These are phyloP conservation scores for Lithophane leautieri DNA, from an alignment of 2,888 invertebrate genomes.

Conservation along the genomic window DNA sequence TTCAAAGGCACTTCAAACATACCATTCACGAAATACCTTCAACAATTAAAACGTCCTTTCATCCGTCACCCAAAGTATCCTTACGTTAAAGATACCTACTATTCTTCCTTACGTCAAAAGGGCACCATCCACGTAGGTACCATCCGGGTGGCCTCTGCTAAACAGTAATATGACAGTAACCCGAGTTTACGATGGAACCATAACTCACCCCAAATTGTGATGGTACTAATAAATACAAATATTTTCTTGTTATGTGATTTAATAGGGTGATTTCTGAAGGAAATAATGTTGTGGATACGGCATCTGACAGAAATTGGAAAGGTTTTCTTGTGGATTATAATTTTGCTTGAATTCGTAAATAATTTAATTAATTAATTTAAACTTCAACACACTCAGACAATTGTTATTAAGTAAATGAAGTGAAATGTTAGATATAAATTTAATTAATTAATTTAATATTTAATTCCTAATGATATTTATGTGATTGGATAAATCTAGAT, in stretches of 20 bases:
- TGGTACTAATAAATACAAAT: conserved; percentile 87
- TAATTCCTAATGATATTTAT: too few species aligned
- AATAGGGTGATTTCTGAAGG: conserved; percentile 73
- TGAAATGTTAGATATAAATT: too few species aligned
- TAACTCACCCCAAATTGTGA: conserved; percentile 85
- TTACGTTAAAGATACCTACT: conserved; percentile 18
- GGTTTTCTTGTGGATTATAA: background rate
- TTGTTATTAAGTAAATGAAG: too few species aligned
- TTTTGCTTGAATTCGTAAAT: background rate
- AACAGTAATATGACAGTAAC: conserved; percentile 76
- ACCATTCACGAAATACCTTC: conserved; percentile 3
- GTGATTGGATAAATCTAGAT: too few species aligned
- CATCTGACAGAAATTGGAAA: background rate
- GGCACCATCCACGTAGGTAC: conserved; percentile 29
- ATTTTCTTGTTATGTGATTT: conserved; percentile 86
- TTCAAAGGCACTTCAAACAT: background rate
- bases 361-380: too few species aligned
- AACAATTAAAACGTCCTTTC: conserved; percentile 17
- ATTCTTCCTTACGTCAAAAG: conserved; percentile 2
- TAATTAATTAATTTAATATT: too few species aligned
- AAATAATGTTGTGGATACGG: conserved; percentile 69
- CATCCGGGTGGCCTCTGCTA: conserved; percentile 81
- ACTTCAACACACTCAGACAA: too few species aligned
- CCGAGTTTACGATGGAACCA: conserved; percentile 82
- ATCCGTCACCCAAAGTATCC: conserved; percentile 30